Evolutionary conservation across 2,888 invertebrate genomes (phyloP).

Genomic region (Hirtodrosophila alboralis): DNA sequence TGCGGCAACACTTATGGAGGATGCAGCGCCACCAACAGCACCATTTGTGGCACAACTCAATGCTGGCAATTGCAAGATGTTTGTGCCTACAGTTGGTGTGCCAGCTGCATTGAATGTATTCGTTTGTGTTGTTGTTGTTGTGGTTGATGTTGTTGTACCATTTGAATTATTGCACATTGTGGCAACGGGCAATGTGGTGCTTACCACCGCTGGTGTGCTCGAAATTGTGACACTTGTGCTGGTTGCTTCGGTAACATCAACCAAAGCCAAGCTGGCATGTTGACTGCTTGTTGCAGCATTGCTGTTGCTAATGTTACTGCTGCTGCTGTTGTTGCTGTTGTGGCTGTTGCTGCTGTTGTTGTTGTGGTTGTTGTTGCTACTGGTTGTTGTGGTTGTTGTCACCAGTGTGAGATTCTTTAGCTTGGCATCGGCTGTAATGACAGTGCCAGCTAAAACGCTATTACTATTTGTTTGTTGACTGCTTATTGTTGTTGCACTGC

Average conservation of each 20-base stretch:
- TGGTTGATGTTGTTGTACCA: too few species aligned
- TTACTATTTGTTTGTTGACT: too few species aligned
- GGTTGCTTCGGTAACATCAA: conserved; percentile 66
- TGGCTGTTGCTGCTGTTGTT: background rate
- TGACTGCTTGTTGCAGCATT: too few species aligned
- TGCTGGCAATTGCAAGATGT: conserved; percentile 62
- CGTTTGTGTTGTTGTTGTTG: conserved; percentile 14
- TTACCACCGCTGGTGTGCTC: conserved; percentile 61
- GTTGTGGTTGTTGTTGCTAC: conserved; percentile 13
- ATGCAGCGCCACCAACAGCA: background rate
- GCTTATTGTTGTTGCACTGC: too few species aligned
- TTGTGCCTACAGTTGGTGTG: conserved; percentile 23
- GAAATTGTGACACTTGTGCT: conserved; percentile 70
- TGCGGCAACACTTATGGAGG: conserved; percentile 29
- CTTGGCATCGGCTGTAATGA: conserved; percentile 57
- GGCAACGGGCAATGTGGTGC: conserved; percentile 51
- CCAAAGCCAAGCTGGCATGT: conserved; percentile 36
- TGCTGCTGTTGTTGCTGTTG: too few species aligned
- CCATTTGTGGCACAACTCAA: conserved; percentile 44
- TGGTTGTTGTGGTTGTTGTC: too few species aligned
- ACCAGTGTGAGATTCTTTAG: conserved; percentile 77
- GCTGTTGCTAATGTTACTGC: too few species aligned
- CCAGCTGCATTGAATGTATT: conserved; percentile 39
- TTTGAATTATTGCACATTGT: conserved; percentile 54
- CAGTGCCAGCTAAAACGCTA: conserved; percentile 45